These are phyloP conservation scores for Artemisiospiza belli DNA, from an alignment of 2,113 vertebrate genomes.

Conservation along the genomic window DNA sequence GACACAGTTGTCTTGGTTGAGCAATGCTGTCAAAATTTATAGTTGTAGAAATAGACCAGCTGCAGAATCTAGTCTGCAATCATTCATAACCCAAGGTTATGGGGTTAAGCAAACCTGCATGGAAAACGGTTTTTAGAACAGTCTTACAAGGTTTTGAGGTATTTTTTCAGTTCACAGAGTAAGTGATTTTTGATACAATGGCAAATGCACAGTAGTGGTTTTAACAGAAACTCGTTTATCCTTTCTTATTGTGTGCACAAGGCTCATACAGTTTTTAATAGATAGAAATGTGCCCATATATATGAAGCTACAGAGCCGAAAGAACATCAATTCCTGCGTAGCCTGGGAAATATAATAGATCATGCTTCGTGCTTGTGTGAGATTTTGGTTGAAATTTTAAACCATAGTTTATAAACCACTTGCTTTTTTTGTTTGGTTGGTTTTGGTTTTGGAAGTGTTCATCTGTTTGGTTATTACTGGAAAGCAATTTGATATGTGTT, in stretches of 20 bases:
- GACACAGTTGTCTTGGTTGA: not conserved
- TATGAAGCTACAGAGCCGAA: not conserved
- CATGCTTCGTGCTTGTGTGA: not conserved
- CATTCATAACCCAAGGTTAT: not conserved
- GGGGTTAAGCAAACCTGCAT: not conserved
- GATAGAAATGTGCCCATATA: not conserved
- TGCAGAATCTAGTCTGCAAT: not conserved
- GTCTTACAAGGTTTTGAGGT: not conserved
- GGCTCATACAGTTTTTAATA: not conserved
- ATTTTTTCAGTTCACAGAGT: not conserved
- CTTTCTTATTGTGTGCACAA: not conserved
- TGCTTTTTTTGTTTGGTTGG: not conserved
- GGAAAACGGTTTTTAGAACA: not conserved
- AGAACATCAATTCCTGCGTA: not conserved
- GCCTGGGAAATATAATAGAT: not conserved
- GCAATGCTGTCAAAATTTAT: not conserved
- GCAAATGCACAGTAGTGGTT: not conserved
- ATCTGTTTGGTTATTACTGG: slow-evolving; percentile 28
- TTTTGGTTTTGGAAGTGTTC: not conserved
- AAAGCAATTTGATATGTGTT: not conserved
- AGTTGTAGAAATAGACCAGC: not conserved
- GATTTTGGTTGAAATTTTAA: slow-evolving; percentile 10
- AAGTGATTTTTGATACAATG: not conserved
- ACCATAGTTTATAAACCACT: not conserved
- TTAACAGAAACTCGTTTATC: not conserved